These are phyloP conservation scores for Cylloceria caligata DNA, from an alignment of 2,888 invertebrate genomes.

Conservation along the genomic window DNA sequence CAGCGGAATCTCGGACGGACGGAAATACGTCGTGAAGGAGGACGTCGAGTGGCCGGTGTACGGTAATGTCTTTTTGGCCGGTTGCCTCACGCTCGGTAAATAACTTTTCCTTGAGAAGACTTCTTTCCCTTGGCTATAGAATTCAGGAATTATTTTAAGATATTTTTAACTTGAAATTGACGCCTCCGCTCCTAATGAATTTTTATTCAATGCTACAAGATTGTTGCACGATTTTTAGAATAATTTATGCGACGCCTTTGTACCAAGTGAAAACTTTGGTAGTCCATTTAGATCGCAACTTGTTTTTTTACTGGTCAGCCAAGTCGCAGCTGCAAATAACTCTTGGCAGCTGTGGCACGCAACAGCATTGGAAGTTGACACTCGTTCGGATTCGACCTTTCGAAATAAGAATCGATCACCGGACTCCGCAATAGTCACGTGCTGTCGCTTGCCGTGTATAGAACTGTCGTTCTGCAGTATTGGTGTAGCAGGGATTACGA, in stretches of 20 bases:
- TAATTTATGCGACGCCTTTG: background rate
- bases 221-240: background rate
- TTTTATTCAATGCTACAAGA: background rate
- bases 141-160: background rate
- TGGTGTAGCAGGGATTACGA: constrained; percentile 27
- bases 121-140: background rate
- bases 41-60: constrained; percentile 4
- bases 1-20: constrained; percentile 25
- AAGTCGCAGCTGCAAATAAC: constrained; percentile 57
- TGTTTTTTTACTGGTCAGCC: constrained; percentile 44
- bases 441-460: constrained; percentile 21
- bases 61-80: constrained; percentile 41
- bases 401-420: constrained; percentile 55
- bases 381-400: constrained; percentile 57
- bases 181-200: background rate
- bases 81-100: constrained; percentile 19
- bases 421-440: constrained; percentile 35
- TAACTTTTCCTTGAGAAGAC: constrained; percentile 24
- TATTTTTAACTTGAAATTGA: background rate
- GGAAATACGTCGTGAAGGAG: constrained; percentile 42
- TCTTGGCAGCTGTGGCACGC: constrained; percentile 51
- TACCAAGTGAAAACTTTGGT: constrained; percentile 5
- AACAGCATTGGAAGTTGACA: constrained; percentile 37
- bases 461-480: constrained; percentile 8
- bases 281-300: constrained; percentile 54